Percentiles rank a stretch among this genome's conserved stretches.
These are phyloP conservation scores for Lipophrys pholis DNA, from an alignment of 2,113 vertebrate genomes.

Conservation along the genomic window DNA sequence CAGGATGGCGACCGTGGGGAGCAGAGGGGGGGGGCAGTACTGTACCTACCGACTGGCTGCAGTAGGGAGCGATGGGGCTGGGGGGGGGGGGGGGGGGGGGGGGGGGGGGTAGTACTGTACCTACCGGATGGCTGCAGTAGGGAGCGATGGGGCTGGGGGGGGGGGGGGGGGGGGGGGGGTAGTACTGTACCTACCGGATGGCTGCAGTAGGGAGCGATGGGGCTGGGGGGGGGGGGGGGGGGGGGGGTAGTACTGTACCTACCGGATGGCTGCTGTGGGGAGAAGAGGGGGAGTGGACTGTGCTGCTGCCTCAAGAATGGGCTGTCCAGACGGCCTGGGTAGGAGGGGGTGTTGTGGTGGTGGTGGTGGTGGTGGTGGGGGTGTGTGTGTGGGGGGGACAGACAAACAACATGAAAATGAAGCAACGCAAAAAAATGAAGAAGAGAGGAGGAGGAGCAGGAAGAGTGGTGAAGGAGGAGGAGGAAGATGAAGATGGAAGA, in stretches of 20 bases:
- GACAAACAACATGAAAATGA: too few relatives aligned
- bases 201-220: slow-evolving; percentile 72
- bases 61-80: too few relatives aligned
- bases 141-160: slow-evolving; percentile 70
- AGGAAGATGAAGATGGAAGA: too few relatives aligned
- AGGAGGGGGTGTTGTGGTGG: too few relatives aligned
- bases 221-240: slow-evolving; percentile 70
- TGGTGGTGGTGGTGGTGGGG: too few relatives aligned
- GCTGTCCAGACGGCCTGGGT: slow-evolving; percentile 95
- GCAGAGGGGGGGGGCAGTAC: slow-evolving; percentile 14
- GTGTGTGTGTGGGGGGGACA: too few relatives aligned
- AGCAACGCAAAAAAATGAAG: slow-evolving; percentile 18
- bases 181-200: slow-evolving; percentile 85
- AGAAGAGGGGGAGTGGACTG: slow-evolving; percentile 74
- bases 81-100: too few relatives aligned
- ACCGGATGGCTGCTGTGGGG: slow-evolving; percentile 56
- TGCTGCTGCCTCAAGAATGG: slow-evolving; percentile 98
- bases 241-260: slow-evolving; percentile 87
- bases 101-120: slow-evolving; percentile 60
- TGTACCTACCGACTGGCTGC: too few relatives aligned
- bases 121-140: slow-evolving; percentile 77
- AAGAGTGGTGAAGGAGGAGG: too few relatives aligned
- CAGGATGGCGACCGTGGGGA: slow-evolving; percentile 75
- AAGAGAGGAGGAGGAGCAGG: neutral
- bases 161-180: slow-evolving; percentile 83